A percentile compares a stretch with the other conserved stretches of the same genome.
phyloP scores from a whole-genome alignment of 92 coral and sea anemone genomes.

The Desmophyllum pertusum region DNA sequence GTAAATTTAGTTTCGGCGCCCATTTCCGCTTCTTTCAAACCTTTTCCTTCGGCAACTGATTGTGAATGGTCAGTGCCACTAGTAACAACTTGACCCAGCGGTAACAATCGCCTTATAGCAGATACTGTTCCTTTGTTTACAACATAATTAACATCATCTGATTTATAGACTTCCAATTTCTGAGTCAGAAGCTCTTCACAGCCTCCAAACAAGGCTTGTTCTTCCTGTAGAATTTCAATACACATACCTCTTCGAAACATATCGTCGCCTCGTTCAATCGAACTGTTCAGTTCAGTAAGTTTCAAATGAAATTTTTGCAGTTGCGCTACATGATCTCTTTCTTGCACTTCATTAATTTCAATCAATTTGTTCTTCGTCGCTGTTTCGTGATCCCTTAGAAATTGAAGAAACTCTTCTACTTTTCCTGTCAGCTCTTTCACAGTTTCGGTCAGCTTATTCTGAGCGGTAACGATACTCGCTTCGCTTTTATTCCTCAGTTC shows the following conservation, averaged over 20 bases:
- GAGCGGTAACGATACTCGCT: neutral
- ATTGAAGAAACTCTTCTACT: neutral
- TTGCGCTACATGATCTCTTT: too few relatives aligned
- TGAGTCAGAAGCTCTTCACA: too few relatives aligned
- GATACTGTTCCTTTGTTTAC: too few relatives aligned
- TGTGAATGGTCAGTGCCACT: slow-evolving; percentile 7
- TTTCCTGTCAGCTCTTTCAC: neutral
- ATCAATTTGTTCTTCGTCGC: too few relatives aligned
- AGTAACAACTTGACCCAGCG: too few relatives aligned
- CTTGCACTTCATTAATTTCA: too few relatives aligned
- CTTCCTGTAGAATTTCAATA: neutral
- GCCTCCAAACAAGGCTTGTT: too few relatives aligned
- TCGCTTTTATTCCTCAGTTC: neutral
- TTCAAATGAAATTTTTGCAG: neutral
- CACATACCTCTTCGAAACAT: neutral
- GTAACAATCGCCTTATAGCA: too few relatives aligned
- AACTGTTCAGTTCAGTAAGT: neutral
- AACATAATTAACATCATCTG: neutral
- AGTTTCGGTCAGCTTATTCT: neutral
- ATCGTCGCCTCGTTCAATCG: neutral
- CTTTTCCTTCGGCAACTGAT: slow-evolving; percentile 13
- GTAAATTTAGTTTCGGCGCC: too few relatives aligned
- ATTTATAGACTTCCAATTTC: too few relatives aligned
- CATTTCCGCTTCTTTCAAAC: slow-evolving; percentile 10
- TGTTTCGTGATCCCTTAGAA: too few relatives aligned